These are phyloP conservation scores for Pangasianodon hypophthalmus DNA, from an alignment of 2,113 vertebrate genomes.

Conservation along the genomic window DNA sequence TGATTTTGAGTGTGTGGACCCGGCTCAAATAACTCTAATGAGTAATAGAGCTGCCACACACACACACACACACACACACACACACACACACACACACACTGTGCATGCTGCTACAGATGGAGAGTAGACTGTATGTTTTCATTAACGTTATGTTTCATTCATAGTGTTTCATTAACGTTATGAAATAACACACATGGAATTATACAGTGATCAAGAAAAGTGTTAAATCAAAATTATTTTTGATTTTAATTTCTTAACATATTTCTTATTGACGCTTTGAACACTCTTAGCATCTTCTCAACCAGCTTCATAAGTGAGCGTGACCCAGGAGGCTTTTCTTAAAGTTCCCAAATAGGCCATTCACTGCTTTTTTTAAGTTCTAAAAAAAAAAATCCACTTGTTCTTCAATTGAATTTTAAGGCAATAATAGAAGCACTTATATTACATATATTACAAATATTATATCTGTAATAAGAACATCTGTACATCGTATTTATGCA, in stretches of 20 bases:
- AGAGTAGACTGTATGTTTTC: background rate
- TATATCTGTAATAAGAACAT: background rate
- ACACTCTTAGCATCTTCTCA: background rate
- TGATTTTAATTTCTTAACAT: background rate
- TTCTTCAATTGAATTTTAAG: background rate
- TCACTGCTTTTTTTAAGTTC: background rate
- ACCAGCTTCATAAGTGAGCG: background rate
- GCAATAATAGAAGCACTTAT: background rate
- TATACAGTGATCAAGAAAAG: background rate
- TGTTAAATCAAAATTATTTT: background rate
- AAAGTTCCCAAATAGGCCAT: background rate
- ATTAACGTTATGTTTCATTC: background rate
- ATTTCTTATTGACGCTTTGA: background rate
- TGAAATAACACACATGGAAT: background rate
- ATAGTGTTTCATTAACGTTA: background rate
- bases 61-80: constrained; percentile 23
- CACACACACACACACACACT: constrained; percentile 3
- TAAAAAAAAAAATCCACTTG: background rate
- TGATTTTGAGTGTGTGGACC: constrained; percentile 34
- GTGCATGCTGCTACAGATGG: background rate
- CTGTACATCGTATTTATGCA: background rate
- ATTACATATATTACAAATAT: no score
- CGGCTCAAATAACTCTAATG: constrained; percentile 27
- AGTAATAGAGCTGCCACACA: constrained; percentile 31
- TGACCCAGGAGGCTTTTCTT: background rate